Evolutionary conservation across 2,113 vertebrate genomes (phyloP).

Genomic region (Nestor notabilis): DNA sequence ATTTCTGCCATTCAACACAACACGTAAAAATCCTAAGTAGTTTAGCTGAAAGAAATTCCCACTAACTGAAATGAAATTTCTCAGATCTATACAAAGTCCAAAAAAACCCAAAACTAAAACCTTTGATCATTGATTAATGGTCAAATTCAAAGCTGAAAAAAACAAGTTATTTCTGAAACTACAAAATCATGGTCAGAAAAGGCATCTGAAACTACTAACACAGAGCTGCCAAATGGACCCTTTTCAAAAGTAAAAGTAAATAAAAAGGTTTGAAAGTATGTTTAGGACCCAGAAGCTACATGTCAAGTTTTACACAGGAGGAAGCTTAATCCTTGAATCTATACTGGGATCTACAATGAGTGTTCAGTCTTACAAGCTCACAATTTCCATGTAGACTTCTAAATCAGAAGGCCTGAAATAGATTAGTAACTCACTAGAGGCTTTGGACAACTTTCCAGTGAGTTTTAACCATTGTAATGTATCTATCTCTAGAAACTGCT

Average conservation of each 20-base stretch:
- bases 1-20: neutral
- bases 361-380: neutral
- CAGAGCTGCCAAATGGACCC: neutral
- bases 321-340: slow-evolving; percentile 5
- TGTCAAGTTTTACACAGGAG: neutral
- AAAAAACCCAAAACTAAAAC: neutral
- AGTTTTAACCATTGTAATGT: neutral
- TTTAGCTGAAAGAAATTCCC: neutral
- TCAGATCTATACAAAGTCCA: neutral
- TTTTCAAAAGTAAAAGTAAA: neutral
- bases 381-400: neutral
- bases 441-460: neutral
- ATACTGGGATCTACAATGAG: neutral
- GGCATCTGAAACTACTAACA: neutral
- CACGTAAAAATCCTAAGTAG: neutral
- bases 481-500: neutral
- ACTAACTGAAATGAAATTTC: neutral
- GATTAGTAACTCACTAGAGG: neutral
- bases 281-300: neutral
- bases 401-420: neutral
- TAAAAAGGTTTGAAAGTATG: neutral
- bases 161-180: neutral
- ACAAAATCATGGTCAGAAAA: neutral
- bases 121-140: neutral
- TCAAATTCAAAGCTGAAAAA: neutral